phyloP scores from a whole-genome alignment of 2,113 vertebrate genomes.

The Nesoenas mayeri region DNA sequence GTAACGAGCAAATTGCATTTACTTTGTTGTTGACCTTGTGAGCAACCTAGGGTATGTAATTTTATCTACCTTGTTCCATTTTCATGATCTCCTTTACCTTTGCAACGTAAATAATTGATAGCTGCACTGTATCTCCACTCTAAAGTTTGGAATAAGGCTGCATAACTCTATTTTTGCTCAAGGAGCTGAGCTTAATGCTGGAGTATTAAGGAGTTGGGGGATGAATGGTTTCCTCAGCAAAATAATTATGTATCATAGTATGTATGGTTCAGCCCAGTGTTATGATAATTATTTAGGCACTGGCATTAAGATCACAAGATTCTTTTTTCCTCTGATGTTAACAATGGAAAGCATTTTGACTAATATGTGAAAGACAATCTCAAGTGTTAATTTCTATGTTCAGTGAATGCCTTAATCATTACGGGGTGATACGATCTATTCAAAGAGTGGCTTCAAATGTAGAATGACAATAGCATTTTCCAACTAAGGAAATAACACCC shows the following conservation, averaged over 20 bases:
- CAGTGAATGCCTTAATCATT: neutral
- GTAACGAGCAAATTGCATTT: neutral
- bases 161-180: neutral
- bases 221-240: neutral
- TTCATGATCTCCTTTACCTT: neutral
- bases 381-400: neutral
- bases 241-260: neutral
- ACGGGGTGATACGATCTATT: neutral
- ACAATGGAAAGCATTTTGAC: neutral
- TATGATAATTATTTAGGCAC: neutral
- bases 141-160: neutral
- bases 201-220: neutral
- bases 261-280: neutral
- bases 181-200: neutral
- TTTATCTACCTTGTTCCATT: neutral
- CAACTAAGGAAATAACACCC: neutral
- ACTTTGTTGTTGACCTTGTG: neutral
- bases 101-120: neutral
- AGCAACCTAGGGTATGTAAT: neutral
- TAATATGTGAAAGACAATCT: neutral
- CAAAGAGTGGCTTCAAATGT: neutral
- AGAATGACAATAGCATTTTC: fast-evolving
- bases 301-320: neutral
- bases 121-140: neutral
- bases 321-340: neutral